These are phyloP conservation scores for Ferdinandea cuprea DNA, from an alignment of 2,888 invertebrate genomes.

Conservation along the genomic window DNA sequence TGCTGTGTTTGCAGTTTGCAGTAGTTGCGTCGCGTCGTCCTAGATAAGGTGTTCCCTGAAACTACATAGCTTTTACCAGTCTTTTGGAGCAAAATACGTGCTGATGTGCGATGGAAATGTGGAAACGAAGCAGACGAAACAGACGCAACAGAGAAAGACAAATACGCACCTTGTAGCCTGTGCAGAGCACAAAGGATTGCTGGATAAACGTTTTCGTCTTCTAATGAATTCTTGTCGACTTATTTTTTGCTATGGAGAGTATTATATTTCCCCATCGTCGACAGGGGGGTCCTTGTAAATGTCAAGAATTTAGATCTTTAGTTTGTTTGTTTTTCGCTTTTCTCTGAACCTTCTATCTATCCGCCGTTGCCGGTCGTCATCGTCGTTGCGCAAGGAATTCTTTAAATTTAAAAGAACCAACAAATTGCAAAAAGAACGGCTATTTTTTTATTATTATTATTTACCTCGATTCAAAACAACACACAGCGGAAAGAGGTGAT, in stretches of 20 bases:
- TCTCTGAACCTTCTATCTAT: not conserved
- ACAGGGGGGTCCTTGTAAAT: conserved; percentile 35
- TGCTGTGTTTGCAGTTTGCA: conserved; percentile 43
- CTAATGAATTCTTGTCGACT: conserved; percentile 58
- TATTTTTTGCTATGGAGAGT: conserved; percentile 11
- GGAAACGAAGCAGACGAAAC: conserved; percentile 30
- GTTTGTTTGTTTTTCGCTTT: conserved; percentile 32
- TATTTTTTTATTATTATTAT: not conserved
- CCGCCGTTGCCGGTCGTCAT: not conserved
- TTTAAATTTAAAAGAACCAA: conserved; percentile 13
- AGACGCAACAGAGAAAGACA: conserved; percentile 48
- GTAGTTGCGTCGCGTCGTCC: conserved; percentile 28
- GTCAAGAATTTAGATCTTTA: conserved; percentile 53
- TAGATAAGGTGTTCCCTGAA: not conserved
- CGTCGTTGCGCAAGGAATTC: conserved; percentile 7
- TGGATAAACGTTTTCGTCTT: conserved; percentile 64
- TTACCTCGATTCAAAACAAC: conserved; percentile 33
- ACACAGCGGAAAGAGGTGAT: conserved; percentile 28
- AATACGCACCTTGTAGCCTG: conserved; percentile 69
- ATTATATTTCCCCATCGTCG: not conserved
- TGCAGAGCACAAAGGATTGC: conserved; percentile 55
- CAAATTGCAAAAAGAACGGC: conserved; percentile 7
- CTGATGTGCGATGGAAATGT: conserved; percentile 21
- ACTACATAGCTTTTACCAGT: conserved; percentile 4
- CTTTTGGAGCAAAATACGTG: conserved; percentile 47